Evolutionary conservation across 2,888 invertebrate species (phyloP), one percentile per base, ranked within the genome.

Genomic region (Xestia c-nigrum): DNA sequence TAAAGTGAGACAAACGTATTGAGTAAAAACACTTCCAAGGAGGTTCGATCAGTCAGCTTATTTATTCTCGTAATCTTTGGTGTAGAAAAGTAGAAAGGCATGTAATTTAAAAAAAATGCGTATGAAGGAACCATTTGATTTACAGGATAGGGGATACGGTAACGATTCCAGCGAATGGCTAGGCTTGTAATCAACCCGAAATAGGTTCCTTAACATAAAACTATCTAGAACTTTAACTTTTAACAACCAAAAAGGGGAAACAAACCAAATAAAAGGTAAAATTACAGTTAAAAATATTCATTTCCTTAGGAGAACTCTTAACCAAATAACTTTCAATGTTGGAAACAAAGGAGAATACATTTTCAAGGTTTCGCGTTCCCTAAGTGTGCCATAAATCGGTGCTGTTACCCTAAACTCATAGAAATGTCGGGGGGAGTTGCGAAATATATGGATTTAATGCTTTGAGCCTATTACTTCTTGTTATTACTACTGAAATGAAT

Each of bases 331-430:
- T 84, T 80, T n/a, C 19, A 70, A 76, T 79, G 12, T 69, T 67
- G 52, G 52, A 69, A 82, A 82, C 77, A 84, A 84, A 71, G 74
- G 63, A 70, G 63, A 78, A 83, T 67, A 76, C 50, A 76, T 76
- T 83, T 78, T 70, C 75, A 75, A 76, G 74, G 69, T 77, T 67
- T 38, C 75, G 43, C 67, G 50, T 79, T 72, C 57, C 67, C 74
- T 80, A 70, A 84, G 83, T 85, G 59, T 52, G 84, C 80, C n/a
- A 83, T 85, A 86, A 85, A 86, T 85, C 47, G 77, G 72, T 72
- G 55, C 74, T 80, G 77, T 69, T 74, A 72, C 80, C 76, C 75
- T 71, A 77, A 83, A 83, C 40, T 76, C 78, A 82, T 71, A 85
- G 81, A 57, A 85, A 73, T 52, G 74, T 50, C 16, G 68, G 19